Percentiles rank a stretch among this genome's conserved stretches.
Evolutionary conservation across 2,113 vertebrate species (phyloP).

Genomic region (Fukomys damarensis): DNA sequence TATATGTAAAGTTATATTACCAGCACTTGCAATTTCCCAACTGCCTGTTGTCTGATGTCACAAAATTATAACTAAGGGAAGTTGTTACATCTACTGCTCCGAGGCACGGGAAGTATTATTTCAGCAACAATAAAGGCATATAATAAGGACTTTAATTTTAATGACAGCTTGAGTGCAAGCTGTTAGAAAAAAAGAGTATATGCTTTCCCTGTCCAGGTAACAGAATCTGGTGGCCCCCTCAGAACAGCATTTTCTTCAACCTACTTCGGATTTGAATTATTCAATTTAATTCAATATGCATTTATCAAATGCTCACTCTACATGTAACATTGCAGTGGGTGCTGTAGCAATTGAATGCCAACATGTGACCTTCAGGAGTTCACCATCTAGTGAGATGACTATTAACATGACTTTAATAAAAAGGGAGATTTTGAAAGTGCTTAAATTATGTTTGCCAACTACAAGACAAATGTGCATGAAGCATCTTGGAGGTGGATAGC

Average conservation of each 20-base stretch:
- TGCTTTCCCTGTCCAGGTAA: constrained; percentile 67
- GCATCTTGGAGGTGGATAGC: not conserved
- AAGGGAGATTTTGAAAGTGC: not conserved
- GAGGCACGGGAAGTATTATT: constrained; percentile 71
- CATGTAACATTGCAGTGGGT: not conserved
- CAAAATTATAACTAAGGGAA: constrained; percentile 77
- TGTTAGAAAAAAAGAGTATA: constrained; percentile 63
- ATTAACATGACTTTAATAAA: not conserved
- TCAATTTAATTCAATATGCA: constrained; percentile 55
- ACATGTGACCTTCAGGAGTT: not conserved
- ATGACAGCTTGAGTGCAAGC: constrained; percentile 73
- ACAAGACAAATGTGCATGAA: not conserved
- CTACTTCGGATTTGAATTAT: constrained; percentile 72
- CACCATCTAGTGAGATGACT: not conserved
- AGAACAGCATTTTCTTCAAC: constrained; percentile 51
- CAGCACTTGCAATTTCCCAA: constrained; percentile 68
- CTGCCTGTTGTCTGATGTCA: constrained; percentile 77
- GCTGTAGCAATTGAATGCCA: not conserved
- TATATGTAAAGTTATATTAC: constrained; percentile 74
- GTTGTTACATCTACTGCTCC: constrained; percentile 66
- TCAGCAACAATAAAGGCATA: constrained; percentile 61
- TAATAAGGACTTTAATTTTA: constrained; percentile 79
- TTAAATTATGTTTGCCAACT: not conserved
- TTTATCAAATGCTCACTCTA: constrained; percentile 51
- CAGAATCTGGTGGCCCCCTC: not conserved